Conservation (phyloP, 2,888 invertebrate species). For the Lottia scabra region DNA sequence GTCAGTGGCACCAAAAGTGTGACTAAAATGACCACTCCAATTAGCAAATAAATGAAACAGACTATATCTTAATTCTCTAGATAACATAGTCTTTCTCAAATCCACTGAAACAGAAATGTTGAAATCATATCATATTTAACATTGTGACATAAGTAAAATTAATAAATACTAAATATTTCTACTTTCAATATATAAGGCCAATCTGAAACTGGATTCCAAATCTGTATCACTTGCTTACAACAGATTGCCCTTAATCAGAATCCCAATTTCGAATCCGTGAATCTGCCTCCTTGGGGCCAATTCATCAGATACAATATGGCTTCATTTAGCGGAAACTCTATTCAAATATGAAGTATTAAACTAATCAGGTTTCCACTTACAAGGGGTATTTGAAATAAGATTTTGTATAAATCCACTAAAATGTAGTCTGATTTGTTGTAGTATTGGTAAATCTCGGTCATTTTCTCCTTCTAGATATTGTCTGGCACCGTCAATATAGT, state of each 20-base stretch:
- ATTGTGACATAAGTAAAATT: too few relatives aligned
- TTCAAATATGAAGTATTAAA: too few relatives aligned
- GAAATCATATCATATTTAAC: too few relatives aligned
- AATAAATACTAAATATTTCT: too few relatives aligned
- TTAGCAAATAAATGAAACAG: conserved; percentile 92
- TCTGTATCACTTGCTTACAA: too few relatives aligned
- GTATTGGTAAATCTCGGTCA: conserved; percentile 87
- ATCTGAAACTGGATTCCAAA: too few relatives aligned
- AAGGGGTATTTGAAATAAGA: conserved; percentile 91
- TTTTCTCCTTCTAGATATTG: conserved; percentile 91
- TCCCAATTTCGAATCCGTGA: too few relatives aligned
- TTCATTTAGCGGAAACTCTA: too few relatives aligned
- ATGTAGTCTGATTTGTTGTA: conserved; percentile 90
- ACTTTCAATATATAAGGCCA: too few relatives aligned
- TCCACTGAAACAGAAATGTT: conserved; percentile 78
- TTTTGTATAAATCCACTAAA: conserved; percentile 95
- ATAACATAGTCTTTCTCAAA: conserved; percentile 84
- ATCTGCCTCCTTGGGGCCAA: too few relatives aligned
- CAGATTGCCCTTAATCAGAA: too few relatives aligned
- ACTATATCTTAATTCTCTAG: conserved; percentile 86
- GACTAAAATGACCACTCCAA: conserved; percentile 91
- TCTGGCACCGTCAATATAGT: conserved; percentile 94
- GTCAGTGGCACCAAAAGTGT: conserved; percentile 63
- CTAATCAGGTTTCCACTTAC: conserved; percentile 71
- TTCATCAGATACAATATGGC: too few relatives aligned